Evolutionary conservation across 1,140 invertebrate genomes (phyloP).

Genomic region (Drosophila kanapiae): DNA sequence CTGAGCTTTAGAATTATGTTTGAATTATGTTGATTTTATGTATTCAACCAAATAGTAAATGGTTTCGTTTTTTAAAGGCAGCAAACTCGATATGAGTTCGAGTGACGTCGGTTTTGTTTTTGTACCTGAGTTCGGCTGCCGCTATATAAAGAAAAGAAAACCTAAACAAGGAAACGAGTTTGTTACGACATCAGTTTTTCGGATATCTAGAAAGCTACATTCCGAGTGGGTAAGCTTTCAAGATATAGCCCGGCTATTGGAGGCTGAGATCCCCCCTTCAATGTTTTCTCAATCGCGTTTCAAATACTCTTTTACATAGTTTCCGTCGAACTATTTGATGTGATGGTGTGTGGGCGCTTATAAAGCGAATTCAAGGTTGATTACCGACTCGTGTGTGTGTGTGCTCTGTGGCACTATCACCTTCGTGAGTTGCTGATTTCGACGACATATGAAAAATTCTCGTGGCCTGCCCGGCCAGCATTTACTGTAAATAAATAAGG

Average conservation of each 20-base stretch:
- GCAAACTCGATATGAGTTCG: constrained; percentile 21
- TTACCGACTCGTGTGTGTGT: constrained; percentile 54
- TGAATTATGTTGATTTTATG: constrained; percentile 73
- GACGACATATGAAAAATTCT: constrained; percentile 70
- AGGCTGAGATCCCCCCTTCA: constrained; percentile 8
- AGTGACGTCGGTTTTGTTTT: constrained; percentile 39
- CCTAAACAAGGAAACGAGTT: constrained; percentile 47
- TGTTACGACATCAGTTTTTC: constrained; percentile 39
- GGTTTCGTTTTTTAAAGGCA: constrained; percentile 23
- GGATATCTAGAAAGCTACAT: constrained; percentile 35
- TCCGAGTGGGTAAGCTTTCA: constrained; percentile 13
- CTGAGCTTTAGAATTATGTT: constrained; percentile 58
- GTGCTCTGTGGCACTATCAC: constrained; percentile 32
- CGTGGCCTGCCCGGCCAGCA: constrained; percentile 31
- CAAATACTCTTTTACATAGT: constrained; percentile 36
- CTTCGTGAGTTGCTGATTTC: constrained; percentile 63
- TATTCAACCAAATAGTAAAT: constrained; percentile 28
- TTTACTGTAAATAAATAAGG: constrained; percentile 59
- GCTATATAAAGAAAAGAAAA: constrained; percentile 7
- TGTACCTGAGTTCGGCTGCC: constrained; percentile 26
- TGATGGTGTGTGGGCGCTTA: constrained; percentile 44
- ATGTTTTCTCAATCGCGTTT: constrained; percentile 20
- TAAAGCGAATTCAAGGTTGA: constrained; percentile 81
- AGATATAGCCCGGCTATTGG: constrained; percentile 8
- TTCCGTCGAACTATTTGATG: constrained; percentile 23